phyloP scores from a whole-genome alignment of 2,888 invertebrate genomes.

The Machimus rusticus region DNA sequence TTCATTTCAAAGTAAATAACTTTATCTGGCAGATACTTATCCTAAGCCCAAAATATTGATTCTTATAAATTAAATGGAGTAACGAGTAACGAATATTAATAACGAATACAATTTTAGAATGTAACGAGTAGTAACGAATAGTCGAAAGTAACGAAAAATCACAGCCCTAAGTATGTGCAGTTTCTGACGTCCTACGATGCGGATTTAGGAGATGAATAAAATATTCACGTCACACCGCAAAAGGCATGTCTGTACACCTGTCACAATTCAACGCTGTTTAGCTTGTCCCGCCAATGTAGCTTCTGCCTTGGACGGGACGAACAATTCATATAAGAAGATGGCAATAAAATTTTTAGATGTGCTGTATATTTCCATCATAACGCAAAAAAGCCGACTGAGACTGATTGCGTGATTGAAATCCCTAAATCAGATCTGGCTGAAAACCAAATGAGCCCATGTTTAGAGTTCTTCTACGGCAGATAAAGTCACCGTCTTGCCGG shows the following conservation, averaged over 20 bases:
- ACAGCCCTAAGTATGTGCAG: neutral
- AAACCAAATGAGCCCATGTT: neutral
- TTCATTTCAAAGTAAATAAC: too few species aligned
- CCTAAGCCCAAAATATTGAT: too few species aligned
- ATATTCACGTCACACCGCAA: neutral
- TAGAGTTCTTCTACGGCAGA: neutral
- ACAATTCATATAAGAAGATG: neutral
- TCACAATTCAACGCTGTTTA: neutral
- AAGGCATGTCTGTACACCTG: neutral
- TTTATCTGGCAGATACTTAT: too few species aligned
- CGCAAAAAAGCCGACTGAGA: neutral
- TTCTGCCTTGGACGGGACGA: neutral
- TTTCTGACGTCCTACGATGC: neutral
- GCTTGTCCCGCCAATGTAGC: neutral
- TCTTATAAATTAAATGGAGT: too few species aligned
- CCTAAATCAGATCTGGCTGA: neutral
- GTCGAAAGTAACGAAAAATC: too few species aligned
- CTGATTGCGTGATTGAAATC: conserved; percentile 19
- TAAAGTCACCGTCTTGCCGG: neutral
- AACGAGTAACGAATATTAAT: too few species aligned
- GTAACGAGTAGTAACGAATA: too few species aligned
- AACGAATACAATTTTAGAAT: too few species aligned
- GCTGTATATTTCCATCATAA: neutral
- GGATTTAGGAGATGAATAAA: neutral
- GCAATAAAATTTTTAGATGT: neutral